phyloP scores from a whole-genome alignment of 2,888 invertebrate genomes.

The Acholoe squamosa region DNA sequence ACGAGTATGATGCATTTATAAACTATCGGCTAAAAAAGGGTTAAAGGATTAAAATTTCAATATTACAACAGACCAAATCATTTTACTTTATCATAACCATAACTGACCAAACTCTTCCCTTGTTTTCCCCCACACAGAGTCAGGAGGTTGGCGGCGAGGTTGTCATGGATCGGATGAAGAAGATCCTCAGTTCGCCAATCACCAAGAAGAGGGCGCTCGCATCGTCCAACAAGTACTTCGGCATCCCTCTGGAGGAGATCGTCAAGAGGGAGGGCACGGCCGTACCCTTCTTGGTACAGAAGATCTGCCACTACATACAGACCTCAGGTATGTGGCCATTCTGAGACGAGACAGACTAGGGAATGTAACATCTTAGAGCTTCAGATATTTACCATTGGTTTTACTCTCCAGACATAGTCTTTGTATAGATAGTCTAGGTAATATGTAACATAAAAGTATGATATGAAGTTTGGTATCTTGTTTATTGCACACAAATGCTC shows the following conservation, averaged over 20 bases:
- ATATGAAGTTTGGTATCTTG: too few species aligned
- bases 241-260: constrained; percentile 70
- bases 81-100: neutral
- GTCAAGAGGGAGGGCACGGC: constrained; percentile 66
- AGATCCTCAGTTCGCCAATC: constrained; percentile 64
- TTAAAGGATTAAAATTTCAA: too few species aligned
- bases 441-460: too few species aligned
- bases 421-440: too few species aligned
- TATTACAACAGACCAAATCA: too few species aligned
- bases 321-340: constrained; percentile 64
- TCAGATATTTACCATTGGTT: too few species aligned
- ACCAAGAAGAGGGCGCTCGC: constrained; percentile 59
- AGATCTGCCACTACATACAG: constrained; percentile 70
- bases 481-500: too few species aligned
- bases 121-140: constrained; percentile 56
- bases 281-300: constrained; percentile 71
- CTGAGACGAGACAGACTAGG: too few species aligned
- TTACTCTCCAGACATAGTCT: too few species aligned
- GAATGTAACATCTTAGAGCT: too few species aligned
- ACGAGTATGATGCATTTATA: too few species aligned
- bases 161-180: constrained; percentile 64
- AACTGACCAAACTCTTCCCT: neutral
- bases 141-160: constrained; percentile 61
- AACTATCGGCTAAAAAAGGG: too few species aligned
- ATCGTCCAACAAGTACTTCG: constrained; percentile 68